Evolutionary conservation across 37 sponge, comb jelly and placozoan genomes (phyloP).

Genomic region (Amphimedon queenslandica): DNA sequence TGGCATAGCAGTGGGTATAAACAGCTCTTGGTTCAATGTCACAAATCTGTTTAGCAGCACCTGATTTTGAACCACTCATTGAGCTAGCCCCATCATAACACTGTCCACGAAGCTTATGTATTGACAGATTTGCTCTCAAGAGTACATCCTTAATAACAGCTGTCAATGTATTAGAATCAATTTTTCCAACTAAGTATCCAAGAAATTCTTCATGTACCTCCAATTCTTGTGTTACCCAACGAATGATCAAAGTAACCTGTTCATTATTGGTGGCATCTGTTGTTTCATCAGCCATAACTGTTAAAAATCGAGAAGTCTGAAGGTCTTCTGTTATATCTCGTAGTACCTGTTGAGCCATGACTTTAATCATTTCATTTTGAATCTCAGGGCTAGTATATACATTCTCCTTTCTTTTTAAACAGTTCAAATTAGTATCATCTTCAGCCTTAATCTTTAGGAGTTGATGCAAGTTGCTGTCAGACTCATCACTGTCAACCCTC

Average conservation of each 20-base stretch:
- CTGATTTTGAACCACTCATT: slow-evolving; percentile 42
- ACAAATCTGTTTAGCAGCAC: slow-evolving; percentile 27
- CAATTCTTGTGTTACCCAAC: neutral
- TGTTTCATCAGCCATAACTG: too few species aligned
- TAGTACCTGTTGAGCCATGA: too few species aligned
- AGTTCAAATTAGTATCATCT: slow-evolving; percentile 5
- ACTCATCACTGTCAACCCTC: slow-evolving; percentile 19
- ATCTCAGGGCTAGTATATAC: too few species aligned
- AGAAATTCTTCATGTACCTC: neutral
- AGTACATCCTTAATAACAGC: slow-evolving; percentile 43
- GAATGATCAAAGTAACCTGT: neutral
- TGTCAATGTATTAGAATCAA: too few species aligned
- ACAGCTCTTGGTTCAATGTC: slow-evolving; percentile 37
- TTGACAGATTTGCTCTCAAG: slow-evolving; percentile 29
- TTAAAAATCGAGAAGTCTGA: too few species aligned
- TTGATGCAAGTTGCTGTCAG: slow-evolving; percentile 30
- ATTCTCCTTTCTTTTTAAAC: too few species aligned
- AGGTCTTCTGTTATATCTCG: too few species aligned
- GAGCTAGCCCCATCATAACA: slow-evolving; percentile 58
- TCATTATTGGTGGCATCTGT: too few species aligned
- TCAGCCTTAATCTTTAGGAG: slow-evolving; percentile 2
- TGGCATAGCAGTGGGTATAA: slow-evolving; percentile 25
- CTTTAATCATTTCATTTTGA: too few species aligned
- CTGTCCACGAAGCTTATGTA: slow-evolving; percentile 19
- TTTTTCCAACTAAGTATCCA: neutral